Base-by-base conservation (phyloP, 2,113 vertebrate species). In the Actenoides hombroni region DNA sequence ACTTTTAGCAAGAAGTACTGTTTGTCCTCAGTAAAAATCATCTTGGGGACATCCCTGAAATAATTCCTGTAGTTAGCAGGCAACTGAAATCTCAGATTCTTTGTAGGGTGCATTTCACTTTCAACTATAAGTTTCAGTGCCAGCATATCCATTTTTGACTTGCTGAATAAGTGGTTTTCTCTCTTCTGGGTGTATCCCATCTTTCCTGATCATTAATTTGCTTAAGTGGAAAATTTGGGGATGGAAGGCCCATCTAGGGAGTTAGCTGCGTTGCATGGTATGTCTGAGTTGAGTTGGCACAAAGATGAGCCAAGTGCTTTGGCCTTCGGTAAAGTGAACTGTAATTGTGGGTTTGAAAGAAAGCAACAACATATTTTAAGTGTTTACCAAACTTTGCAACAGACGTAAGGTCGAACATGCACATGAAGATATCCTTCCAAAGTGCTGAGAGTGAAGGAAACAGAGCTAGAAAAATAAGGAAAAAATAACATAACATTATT, bases 341-440 rank as follows among this genome's bases (percentile, higher is more conserved):
- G 3, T 94, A 94, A 97, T 96, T 98, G 65, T 93, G 94, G 94
- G n/a, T 97, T 97, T 92, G 61, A 95, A 92, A 77, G 91, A 96
- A 93, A 75, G 40, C 75, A 86, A 75, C 46, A 25, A 49, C 10
- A 8, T 88, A 90, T 94, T 98, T 96, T 86, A 70, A 95, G 67
- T 89, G 83, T 95, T 97, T 96, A 94, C 92, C 83, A 88, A 95
- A 93, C 59, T 95, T 79, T 95, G 88, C 80, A 92, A 31, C 69
- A 88, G 74, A 40, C 60, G 35, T 93, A 51, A 51, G 88, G 49
- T 95, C 8, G 8, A 83, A 31, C 53, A 44, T 54, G 28, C 80
- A 71, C 56, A 51, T 42, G 76, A 90, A 94, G 57, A 88, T 82
- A 70, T 74, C 73, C 69, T 90, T 88, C 90, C 68, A 95, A 85